Evolutionary conservation across 1,140 invertebrate genomes (phyloP), one percentile per base, ranked within the genome.

Genomic region (Melitaea cinxia): DNA sequence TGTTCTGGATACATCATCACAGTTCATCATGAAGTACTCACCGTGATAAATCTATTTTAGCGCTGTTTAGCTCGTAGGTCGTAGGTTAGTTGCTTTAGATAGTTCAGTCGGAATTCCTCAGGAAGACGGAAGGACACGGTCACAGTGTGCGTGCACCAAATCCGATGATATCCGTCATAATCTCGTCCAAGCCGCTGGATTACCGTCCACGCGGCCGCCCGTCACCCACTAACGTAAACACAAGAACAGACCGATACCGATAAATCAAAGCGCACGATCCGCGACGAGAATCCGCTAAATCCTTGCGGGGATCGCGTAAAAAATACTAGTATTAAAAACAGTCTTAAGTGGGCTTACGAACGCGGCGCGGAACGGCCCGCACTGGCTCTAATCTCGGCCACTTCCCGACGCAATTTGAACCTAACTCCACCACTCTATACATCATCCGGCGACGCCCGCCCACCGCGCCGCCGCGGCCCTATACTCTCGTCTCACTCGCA

Each of bases 381-480:
- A 82, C 82, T 84, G 83, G 78, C 92, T 93, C 89, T 93, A 93
- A 93, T 93, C 92, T 93, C 92, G 93, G 91, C 93, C 93, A 93
- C 93, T 93, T 93, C 92, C 93, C 93, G 92, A 85, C 92, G 91
- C 92, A 93, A 92, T 93, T 93, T 93, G 92, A 93, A 92, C 91
- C 92, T 93, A 93, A 93, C 92, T 93, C 93, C 92, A 91, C 91
- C 91, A 93, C 92, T 93, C 93, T 93, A 93, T 93, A 93, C 93
- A 93, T 93, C 92, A 93, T 93, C 91, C 82, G 80, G 77, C 79
- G 81, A 69, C 79, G 82, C 86, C 82, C 87, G 82, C 80, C 86
- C 83, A 85, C 80, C 79, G 82, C 81, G 78, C 72, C 77, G 70
- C 67, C 72, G 72, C 78, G 64, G 45, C 64, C 72, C 57, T 61